Base-by-base conservation (phyloP, 2,797 vertebrate species). In the Esox lucius region DNA sequence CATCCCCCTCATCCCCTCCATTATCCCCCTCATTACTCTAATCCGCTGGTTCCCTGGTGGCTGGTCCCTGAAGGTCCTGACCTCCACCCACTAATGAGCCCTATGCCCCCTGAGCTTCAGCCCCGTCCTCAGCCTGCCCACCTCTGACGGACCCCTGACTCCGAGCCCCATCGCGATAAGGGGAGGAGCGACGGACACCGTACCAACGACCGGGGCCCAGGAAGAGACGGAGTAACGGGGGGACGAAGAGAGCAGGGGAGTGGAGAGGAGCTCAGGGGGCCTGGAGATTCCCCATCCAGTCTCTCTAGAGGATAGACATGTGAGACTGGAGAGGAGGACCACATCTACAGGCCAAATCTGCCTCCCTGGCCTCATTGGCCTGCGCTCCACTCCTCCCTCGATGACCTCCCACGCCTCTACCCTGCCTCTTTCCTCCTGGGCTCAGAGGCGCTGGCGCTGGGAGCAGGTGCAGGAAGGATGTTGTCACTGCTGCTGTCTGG, bases 391-490 rank as follows among this genome's bases (percentile, higher is more conserved):
- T 61, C 39, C 39, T 22, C 17, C 35, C 67, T n/a, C 66, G 68
- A n/a, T 39, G 17, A 39, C 35, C 19, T 7, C 39, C 65, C 15
- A 13, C 17, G 65, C 9, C 17, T n/a, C 53, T 56, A 6, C 17
- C 3, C 65, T 31, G 9, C 42, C 17, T 67, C 33, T 17, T 68
- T 39, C 56, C 56, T 26, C 9, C 8, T 24, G 56, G 56, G 56
- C 56, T 61, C 56, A 0, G 22, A 61, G 53, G 53, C n/a, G 7
- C n/a, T 22, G 53, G 72, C 80, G 79, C 78, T 80, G 87, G 90
- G 85, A 93, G 88, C 92, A 94, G 92, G 83, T 81, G 80, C 82
- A 87, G 80, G 81, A 74, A 72, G 89, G 93, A 87, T 83, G 70
- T 33, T 26, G 39, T 46, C 53, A 56, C n/a, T 56, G 53, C n/a